Evolutionary conservation across 2,113 vertebrate genomes (phyloP).

Genomic region (Macrotis lagotis): DNA sequence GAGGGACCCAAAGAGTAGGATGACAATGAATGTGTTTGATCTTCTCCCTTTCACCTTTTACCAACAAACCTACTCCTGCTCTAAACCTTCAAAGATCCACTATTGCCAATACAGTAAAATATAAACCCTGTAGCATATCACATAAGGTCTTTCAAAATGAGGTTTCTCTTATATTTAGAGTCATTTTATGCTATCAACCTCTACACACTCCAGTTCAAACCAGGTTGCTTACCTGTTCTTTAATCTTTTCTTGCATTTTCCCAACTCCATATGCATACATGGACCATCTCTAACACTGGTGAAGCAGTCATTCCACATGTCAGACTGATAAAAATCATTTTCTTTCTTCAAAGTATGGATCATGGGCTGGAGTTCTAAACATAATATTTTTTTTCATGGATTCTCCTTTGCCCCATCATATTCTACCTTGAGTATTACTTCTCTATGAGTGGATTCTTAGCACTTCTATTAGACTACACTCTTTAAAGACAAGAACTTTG

Average conservation of each 20-base stretch:
- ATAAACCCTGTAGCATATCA: neutral
- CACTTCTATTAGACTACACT: neutral
- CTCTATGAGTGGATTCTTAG: neutral
- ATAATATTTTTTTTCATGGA: neutral
- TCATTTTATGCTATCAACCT: neutral
- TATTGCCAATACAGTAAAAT: neutral
- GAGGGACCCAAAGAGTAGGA: too few relatives aligned
- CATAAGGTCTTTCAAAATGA: neutral
- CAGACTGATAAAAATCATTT: neutral
- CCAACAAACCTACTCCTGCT: neutral
- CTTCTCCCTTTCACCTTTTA: neutral
- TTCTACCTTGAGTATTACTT: neutral
- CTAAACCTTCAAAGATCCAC: neutral
- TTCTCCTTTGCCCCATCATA: neutral
- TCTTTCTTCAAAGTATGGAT: neutral
- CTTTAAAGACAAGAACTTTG: neutral
- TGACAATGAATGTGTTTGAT: neutral
- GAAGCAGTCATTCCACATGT: neutral
- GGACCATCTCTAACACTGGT: neutral
- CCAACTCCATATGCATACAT: neutral
- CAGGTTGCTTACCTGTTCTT: neutral
- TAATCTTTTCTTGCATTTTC: neutral
- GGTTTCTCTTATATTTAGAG: neutral
- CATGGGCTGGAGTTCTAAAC: neutral
- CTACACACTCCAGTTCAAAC: neutral